Evolutionary conservation across 2,797 vertebrate genomes (phyloP), one percentile per base, ranked within the genome.

Genomic region (Hemibagrus guttatus): DNA sequence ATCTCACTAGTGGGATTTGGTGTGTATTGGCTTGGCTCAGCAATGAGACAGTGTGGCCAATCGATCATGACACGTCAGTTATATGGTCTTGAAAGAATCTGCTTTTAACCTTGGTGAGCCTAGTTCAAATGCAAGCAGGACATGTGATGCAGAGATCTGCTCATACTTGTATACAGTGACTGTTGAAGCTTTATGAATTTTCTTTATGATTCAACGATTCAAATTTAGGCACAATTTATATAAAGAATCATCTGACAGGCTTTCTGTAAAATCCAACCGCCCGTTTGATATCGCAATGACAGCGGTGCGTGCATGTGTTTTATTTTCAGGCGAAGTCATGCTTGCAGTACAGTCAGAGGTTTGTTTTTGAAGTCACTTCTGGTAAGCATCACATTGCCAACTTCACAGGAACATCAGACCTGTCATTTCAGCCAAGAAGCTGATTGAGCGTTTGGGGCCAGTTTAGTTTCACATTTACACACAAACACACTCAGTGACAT

Each of bases 21-120:
- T 90, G 85, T 91, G 91, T 93, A 93, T 95, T 91, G 93, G 93
- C 91, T 74, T 39, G 89, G 89, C 89, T 89, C 80, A 88, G 92
- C 82, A 87, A 91, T 93, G 89, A 94, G 90, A 92, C 91, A 93
- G 90, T 94, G 92, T 93, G 91, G 91, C 72, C 87, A 90, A 95
- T 95, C 91, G 93, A 96, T 95, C 92, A 89, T 88, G 90, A 92
- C 91, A 92, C 91, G 92, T 95, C 95, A 95, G 93, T 95, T 94
- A 93, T 92, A 94, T 89, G 83, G 92, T 93, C 93, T 93, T 91
- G 91, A 94, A 95, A 95, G 93, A 95, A 95, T 94, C 91, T 91
- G 92, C 91, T 91, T 91, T 93, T 91, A 90, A 90, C 92, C 92
- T 92, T 90, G 78, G 90, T 81, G 59, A 92, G 90, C 91, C 31